Percentiles rank a stretch among this genome's conserved stretches.
phyloP scores from a whole-genome alignment of 2,113 vertebrate genomes.

The Dasyurus viverrinus region DNA sequence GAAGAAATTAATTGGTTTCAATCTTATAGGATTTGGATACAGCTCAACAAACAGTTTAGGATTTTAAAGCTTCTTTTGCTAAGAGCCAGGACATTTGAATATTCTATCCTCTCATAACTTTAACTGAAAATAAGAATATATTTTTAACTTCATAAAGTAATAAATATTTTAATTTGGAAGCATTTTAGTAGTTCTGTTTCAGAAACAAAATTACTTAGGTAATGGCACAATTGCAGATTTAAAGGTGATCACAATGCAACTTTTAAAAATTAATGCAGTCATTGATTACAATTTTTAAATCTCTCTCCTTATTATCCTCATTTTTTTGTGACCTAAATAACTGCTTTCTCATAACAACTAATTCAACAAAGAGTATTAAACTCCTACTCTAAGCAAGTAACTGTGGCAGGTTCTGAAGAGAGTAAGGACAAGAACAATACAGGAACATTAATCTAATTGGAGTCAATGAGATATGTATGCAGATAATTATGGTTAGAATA shows the following conservation, averaged over 20 bases:
- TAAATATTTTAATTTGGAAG: not conserved
- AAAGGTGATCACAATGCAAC: not conserved
- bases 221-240: not conserved
- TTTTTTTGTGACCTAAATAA: not conserved
- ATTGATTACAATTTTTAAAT: not conserved
- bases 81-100: not conserved
- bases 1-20: not conserved
- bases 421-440: not conserved
- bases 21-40: not conserved
- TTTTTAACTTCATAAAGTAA: not conserved
- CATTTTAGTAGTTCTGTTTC: not conserved
- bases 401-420: not conserved
- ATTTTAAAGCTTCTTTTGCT: not conserved
- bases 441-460: not conserved
- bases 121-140: not conserved
- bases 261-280: not conserved
- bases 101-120: not conserved
- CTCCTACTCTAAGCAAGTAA: not conserved
- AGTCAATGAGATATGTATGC: not conserved
- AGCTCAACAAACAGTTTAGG: not conserved
- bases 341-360: not conserved
- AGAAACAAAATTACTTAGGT: not conserved
- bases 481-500: not conserved
- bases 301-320: not conserved
- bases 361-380: not conserved